Evolutionary conservation across 2,888 invertebrate genomes (phyloP), one percentile per base, ranked within the genome.

Genomic region (Aporophyla lueneburgensis): DNA sequence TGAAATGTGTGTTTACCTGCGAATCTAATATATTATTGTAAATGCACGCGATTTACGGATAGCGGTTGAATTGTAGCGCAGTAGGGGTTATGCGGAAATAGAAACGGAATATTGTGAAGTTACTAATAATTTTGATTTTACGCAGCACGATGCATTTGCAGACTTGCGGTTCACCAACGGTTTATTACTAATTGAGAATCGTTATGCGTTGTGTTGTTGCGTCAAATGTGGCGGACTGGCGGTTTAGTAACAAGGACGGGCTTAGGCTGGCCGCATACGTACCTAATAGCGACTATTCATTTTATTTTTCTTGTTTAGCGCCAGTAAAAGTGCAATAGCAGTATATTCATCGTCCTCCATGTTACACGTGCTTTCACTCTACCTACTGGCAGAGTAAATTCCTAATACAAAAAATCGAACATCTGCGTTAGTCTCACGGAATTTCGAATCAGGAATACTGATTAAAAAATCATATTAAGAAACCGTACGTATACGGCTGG

Each of bases 1-100:
- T 88, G 88, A 89, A 89, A 90, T 89, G 88, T 89, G 76, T 92
- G 89, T 92, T 92, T 92, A 91, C 90, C 88, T 89, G 80, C 74
- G 76, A 81, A 77, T 80, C 83, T 85, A 87, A 88, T 84, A 82
- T 86, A 89, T 87, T 85, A 89, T 87, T 85, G 82, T 83, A 85
- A 87, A 88, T 87, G 86, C 76, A 86, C 83, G 86, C 81, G 80
- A 88, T 87, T 87, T 84, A 83, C 83, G 79, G 78, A 85, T 85
- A 86, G 79, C 69, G 72, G 83, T 87, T 87, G 83, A 85, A 84
- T 88, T 83, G 83, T 83, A 87, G 77, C 79, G 72, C 82, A 86
- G 76, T 76, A 86, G 85, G 46, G 77, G 75, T 81, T 83, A 78
- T 75, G 86, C 62, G 83, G 78, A 87, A 89, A 90, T 90, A 90